phyloP scores from a whole-genome alignment of 2,888 invertebrate species.

The Cylloceria caligata region DNA sequence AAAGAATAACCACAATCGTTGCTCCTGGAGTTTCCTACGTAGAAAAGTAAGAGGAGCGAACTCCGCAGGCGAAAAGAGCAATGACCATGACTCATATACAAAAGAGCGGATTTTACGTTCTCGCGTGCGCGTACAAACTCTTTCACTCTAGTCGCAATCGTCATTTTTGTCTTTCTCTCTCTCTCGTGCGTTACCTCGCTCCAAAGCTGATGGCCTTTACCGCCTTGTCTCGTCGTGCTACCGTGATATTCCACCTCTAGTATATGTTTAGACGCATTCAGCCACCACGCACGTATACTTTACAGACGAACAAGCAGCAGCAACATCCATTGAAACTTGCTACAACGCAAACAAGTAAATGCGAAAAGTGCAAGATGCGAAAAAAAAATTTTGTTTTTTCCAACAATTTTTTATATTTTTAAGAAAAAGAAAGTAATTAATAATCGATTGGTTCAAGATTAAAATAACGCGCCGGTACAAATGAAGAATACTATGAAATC shows the following conservation, averaged over 20 bases:
- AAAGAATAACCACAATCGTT: slow-evolving; percentile 53
- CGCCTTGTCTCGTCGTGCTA: neutral
- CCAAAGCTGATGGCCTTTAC: slow-evolving; percentile 57
- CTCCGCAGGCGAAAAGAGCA: slow-evolving; percentile 68
- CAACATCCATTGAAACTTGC: slow-evolving; percentile 6
- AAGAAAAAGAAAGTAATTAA: neutral
- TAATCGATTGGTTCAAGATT: too few relatives aligned
- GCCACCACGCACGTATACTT: neutral
- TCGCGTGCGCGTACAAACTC: slow-evolving; percentile 43
- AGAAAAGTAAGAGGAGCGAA: slow-evolving; percentile 69
- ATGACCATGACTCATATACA: slow-evolving; percentile 73
- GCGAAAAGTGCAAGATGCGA: neutral
- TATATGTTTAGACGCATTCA: slow-evolving; percentile 20
- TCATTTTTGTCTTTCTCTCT: slow-evolving; percentile 21
- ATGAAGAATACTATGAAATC: too few relatives aligned
- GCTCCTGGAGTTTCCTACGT: slow-evolving; percentile 57
- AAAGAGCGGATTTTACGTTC: slow-evolving; percentile 65
- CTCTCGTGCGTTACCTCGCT: slow-evolving; percentile 41
- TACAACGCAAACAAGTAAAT: neutral
- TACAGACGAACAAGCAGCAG: neutral
- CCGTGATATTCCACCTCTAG: neutral
- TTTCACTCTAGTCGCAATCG: slow-evolving; percentile 18
- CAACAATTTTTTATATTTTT: neutral
- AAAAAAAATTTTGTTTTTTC: neutral
- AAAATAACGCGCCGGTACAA: too few relatives aligned